These are phyloP conservation scores for Neuroterus valhalla DNA, from an alignment of 1,140 invertebrate genomes.

Conservation along the genomic window DNA sequence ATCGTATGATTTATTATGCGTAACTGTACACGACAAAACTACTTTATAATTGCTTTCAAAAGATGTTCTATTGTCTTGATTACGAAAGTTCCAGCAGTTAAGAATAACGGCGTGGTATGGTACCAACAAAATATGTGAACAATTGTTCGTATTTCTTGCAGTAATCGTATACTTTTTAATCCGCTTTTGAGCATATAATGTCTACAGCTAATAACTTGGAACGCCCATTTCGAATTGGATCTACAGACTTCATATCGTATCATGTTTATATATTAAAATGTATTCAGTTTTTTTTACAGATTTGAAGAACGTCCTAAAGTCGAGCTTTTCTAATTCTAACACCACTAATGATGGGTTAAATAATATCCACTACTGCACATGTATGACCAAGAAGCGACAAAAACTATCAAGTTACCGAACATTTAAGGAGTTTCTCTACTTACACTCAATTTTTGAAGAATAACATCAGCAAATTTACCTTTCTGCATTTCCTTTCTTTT, in stretches of 20 bases:
- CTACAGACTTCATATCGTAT: constrained; percentile 2
- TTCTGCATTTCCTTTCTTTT: not conserved
- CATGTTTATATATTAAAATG: constrained; percentile 19
- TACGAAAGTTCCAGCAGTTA: not conserved
- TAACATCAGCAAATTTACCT: not conserved
- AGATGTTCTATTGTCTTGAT: not conserved
- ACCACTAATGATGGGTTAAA: not conserved
- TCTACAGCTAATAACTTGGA: not conserved
- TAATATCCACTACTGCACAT: not conserved
- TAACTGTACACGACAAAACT: constrained; percentile 14
- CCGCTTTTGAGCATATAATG: not conserved
- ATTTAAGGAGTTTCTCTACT: not conserved
- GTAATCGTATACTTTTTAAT: not conserved
- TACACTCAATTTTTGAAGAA: not conserved
- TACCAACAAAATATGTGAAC: not conserved
- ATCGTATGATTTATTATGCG: not conserved
- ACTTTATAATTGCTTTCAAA: constrained; percentile 11
- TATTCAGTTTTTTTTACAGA: constrained; percentile 6
- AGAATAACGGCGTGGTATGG: not conserved
- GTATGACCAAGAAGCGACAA: not conserved
- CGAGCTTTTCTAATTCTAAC: not conserved
- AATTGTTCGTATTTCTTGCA: constrained; percentile 2
- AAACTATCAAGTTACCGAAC: not conserved
- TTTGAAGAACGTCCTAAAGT: not conserved
- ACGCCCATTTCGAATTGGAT: not conserved